Base-by-base conservation (phyloP, 2,797 vertebrate species). In the Amblyopsis hoosieri region DNA sequence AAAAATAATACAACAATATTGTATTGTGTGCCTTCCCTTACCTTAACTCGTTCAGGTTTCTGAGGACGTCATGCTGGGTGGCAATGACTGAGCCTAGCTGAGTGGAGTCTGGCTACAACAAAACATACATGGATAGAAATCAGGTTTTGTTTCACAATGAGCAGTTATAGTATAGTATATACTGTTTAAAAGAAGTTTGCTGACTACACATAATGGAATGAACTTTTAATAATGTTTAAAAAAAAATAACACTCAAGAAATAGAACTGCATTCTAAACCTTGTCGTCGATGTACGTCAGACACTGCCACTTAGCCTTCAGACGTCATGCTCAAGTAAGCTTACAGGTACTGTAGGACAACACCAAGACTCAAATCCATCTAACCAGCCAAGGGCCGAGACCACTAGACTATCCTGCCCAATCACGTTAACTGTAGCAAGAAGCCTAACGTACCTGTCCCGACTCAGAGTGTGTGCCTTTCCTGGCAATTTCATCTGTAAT, bases 31-130 rank as follows among this genome's bases (percentile, higher is more conserved):
- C 14, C 58, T 49, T 52, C 23, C 46, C 90, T 95, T 85, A 98
- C 98, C 90, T 96, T 69, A 99, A 75, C 67, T 98, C 97, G 11
- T 92, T 93, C 31, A 99, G 88, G 80, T 92, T 94, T 85, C 87
- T 94, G 62, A 98, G 81, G 55, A 98, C 91, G 64, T 98, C 97
- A 48, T 96, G 95, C 80, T 99, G 97, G 51, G 85, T 90, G 68
- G 90, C 87, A 47, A 95, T 62, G 12, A 98, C 57, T 0, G 84
- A 87, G 50, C 93, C 90, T 53, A 98, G 49, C 79, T 95, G 93
- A 48, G 83, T 90, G 14, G 90, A 45, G 90, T 97, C 87, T 51
- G 71, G 57, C 81, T 75, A 6, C 13, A 70, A 53, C 53, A 64
- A 0, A 69, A 29, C 54, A 55, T 14, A 29, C 23, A 29, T 29